Evolutionary conservation across 2,888 invertebrate species (phyloP).

Genomic region (Heterodera filipjevi): DNA sequence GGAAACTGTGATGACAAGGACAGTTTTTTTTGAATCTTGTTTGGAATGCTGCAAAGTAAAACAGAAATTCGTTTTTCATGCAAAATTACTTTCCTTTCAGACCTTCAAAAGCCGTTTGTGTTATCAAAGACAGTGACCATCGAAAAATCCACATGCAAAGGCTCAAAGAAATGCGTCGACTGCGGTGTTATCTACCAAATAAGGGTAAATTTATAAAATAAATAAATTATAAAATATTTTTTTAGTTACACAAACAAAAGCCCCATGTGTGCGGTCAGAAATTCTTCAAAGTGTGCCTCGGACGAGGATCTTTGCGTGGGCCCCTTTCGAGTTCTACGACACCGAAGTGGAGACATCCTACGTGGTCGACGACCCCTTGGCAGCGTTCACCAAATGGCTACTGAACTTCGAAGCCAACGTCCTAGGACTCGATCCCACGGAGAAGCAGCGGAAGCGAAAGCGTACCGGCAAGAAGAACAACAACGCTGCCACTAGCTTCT

Average conservation of each 20-base stretch:
- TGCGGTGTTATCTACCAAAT: not conserved
- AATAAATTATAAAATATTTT: not conserved
- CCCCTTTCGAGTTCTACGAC: not conserved
- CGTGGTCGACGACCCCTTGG: not conserved
- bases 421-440: not conserved
- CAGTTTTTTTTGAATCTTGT: not conserved
- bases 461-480: not conserved
- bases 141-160: not conserved
- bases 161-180: not conserved
- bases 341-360: not conserved
- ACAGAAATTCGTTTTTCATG: not conserved
- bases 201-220: not conserved
- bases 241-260: not conserved
- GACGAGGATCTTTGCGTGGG: not conserved
- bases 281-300: not conserved
- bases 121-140: not conserved
- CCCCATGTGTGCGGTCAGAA: not conserved
- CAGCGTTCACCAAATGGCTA: not conserved
- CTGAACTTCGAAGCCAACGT: not conserved
- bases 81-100: not conserved
- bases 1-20: not conserved
- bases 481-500: not conserved
- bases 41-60: not conserved
- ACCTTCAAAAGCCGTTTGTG: not conserved
- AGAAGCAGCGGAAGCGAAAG: not conserved